Evolutionary conservation across 2,113 vertebrate species (phyloP), one percentile per base, ranked within the genome.

Genomic region (Scomber scombrus): DNA sequence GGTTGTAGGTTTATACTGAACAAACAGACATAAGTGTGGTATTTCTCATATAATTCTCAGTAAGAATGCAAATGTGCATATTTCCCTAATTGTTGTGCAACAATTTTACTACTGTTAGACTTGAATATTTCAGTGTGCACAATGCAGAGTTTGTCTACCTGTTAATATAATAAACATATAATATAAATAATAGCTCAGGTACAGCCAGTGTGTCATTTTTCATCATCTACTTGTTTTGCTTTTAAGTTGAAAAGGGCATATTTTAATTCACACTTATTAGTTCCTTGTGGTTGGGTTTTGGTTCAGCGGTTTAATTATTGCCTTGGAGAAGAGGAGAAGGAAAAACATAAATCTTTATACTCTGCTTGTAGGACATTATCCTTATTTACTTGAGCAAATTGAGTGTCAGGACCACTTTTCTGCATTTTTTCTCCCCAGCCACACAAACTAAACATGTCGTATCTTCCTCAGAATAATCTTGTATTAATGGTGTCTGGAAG

Each of bases 361-460:
- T 9, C 10, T 6, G 66, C 56, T 73, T 80, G 69, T n/a, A 84
- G 78, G 29, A 78, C 26, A 79, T 82, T 40, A 69, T 49, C 19
- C 45, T 73, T 47, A 68, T 82, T 60, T 15, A 67, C 43, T 50
- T 78, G 45, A 23, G 43, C 62, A 78, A 67, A 87, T 21, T 21
- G 15, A 54, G 19, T 81, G 78, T 65, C 79, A 68, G 1, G 11
- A 68, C 11, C 21, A 69, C 21, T 86, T 84, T 78, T 73, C 67
- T 63, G 54, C 19, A 2, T 26, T 26, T 26, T 26, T 26, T 26
- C 23, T 26, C 23, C 23, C 23, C 29, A 21, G 29, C 67, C 15
- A 14, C 21, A 34, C 26, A 64, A 75, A 81, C 47, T 21, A 45
- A 71, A 60, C 4, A 19, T 75, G 82, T 89, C 80, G 65, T 47